phyloP scores from a whole-genome alignment of 2,888 invertebrate genomes.

The Coenonympha glycerion region DNA sequence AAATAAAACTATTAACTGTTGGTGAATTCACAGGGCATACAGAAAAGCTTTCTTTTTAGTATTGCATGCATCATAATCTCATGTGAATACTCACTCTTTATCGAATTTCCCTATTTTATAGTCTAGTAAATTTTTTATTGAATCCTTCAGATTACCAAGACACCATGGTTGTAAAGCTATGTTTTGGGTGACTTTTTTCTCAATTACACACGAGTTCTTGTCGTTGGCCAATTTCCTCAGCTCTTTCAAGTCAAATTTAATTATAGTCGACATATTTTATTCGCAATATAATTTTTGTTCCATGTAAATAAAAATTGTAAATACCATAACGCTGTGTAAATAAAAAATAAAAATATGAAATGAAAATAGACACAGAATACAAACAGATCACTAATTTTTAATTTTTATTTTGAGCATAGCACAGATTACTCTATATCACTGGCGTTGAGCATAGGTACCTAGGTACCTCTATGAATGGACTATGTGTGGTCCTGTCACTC shows the following conservation, averaged over 20 bases:
- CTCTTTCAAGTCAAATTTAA: slow-evolving; percentile 72
- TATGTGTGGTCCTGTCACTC: no score
- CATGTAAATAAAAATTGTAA: background rate
- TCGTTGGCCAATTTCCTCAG: slow-evolving; percentile 72
- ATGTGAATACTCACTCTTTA: slow-evolving; percentile 67
- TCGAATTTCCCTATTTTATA: slow-evolving; percentile 78
- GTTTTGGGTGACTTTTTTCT: slow-evolving; percentile 74
- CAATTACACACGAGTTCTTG: slow-evolving; percentile 75
- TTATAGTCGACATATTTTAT: slow-evolving; percentile 61
- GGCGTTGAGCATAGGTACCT: no score
- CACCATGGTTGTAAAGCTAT: slow-evolving; percentile 79
- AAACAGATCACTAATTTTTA: no score
- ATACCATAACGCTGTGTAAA: no score
- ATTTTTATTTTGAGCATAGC: no score
- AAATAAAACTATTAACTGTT: background rate
- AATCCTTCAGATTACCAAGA: slow-evolving; percentile 74
- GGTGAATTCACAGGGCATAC: no score
- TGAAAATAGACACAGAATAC: background rate
- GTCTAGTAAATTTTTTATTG: slow-evolving; percentile 76
- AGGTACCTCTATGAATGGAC: no score
- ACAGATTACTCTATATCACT: no score
- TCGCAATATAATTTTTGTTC: slow-evolving; percentile 10
- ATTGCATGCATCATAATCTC: background rate
- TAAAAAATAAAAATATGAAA: no score
- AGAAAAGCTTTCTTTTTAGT: background rate